These are phyloP conservation scores for Argyra leucocephala DNA, from an alignment of 2,888 invertebrate genomes.

Conservation along the genomic window DNA sequence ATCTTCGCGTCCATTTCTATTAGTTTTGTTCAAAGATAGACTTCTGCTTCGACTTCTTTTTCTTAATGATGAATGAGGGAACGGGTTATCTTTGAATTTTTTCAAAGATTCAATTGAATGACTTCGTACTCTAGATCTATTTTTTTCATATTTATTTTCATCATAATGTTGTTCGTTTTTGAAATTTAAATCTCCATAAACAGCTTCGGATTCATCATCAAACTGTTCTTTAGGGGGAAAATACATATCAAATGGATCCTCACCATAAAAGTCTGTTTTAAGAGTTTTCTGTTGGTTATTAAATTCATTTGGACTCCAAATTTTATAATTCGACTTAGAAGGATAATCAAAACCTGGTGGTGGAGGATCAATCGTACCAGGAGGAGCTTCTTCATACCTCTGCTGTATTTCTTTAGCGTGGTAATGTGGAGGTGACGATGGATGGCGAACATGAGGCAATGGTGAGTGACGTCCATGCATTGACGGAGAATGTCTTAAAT, in stretches of 20 bases:
- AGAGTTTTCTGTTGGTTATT: neutral
- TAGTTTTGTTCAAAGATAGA: constrained; percentile 45
- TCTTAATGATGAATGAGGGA: constrained; percentile 18
- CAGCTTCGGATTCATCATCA: neutral
- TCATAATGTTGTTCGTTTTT: neutral
- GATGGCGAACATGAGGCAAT: neutral
- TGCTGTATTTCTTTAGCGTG: constrained; percentile 20
- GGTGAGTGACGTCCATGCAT: constrained; percentile 9
- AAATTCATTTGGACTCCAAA: neutral
- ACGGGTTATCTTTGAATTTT: neutral
- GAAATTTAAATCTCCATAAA: neutral
- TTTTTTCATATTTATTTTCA: neutral
- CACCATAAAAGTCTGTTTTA: neutral
- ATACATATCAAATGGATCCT: constrained; percentile 4
- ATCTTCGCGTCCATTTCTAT: constrained; percentile 31
- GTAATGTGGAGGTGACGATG: constrained; percentile 10
- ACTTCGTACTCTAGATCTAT: neutral
- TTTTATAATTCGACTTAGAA: constrained; percentile 10
- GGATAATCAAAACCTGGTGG: constrained; percentile 51
- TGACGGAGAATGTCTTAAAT: neutral
- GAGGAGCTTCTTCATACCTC: constrained; percentile 51
- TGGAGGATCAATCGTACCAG: constrained; percentile 52
- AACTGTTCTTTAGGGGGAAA: neutral
- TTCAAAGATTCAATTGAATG: neutral
- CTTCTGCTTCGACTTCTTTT: constrained; percentile 29